phyloP scores from a whole-genome alignment of 35 echinoderm and acorn worm species.

The Apostichopus japonicus region DNA sequence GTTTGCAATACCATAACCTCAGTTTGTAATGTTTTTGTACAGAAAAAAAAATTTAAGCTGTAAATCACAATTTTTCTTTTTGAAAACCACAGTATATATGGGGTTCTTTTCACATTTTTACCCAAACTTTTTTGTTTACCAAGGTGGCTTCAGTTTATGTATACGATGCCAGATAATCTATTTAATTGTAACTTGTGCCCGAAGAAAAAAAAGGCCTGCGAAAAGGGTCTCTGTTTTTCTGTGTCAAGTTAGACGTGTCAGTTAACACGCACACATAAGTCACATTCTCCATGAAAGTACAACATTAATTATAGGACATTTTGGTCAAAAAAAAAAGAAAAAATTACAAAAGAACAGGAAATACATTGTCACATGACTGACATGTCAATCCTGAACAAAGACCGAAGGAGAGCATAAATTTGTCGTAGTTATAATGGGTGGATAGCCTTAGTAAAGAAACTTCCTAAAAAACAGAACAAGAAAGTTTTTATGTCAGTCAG shows the following conservation, averaged over 20 bases:
- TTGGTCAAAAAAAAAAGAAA: neutral
- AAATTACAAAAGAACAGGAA: neutral
- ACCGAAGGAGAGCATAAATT: no score
- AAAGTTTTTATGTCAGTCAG: no score
- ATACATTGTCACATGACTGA: neutral
- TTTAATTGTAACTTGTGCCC: neutral
- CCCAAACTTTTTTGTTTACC: neutral
- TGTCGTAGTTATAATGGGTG: no score
- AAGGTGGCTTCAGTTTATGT: neutral
- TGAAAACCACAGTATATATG: neutral
- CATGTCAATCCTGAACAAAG: no score
- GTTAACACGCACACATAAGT: no score
- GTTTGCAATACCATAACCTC: slow-evolving; percentile 12
- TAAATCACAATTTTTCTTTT: neutral
- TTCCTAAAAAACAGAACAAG: no score
- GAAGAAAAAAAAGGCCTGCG: no score
- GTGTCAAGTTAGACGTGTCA: no score
- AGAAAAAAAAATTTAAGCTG: slow-evolving; percentile 12
- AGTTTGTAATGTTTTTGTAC: slow-evolving; percentile 33
- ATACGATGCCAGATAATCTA: neutral
- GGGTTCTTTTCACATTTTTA: slow-evolving; percentile 28
- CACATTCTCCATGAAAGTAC: no score
- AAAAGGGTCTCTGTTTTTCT: no score
- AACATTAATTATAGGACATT: neutral
- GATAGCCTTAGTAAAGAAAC: no score